Base-by-base conservation (phyloP, 2,888 invertebrate species). In the Drosophila kuntzei region DNA sequence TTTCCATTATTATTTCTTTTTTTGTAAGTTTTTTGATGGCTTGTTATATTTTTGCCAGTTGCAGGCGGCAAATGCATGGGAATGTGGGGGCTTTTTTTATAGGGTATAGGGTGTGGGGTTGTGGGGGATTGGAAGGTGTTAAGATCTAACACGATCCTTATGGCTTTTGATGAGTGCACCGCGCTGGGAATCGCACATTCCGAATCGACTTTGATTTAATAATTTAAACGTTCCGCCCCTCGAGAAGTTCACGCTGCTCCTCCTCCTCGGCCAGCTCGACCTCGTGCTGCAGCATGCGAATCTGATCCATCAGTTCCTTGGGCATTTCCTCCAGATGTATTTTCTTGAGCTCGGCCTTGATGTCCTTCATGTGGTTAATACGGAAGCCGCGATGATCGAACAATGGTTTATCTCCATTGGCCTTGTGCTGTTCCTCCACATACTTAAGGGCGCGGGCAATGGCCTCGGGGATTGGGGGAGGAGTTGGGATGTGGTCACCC, bases 361-460 rank as follows among this genome's bases (percentile, higher is more conserved):
- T 79, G 4, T 81, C 83, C 73, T 90, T 80, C 89, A 90, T 87
- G 71, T 90, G 79, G 55, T 90, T 90, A 62, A 91, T 90, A 29
- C 90, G 90, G 85, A 90, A 90, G 14, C 91, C 91, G 12, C 90
- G 90, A 65, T 91, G 90, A 76, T 90, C 90, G 63, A 88, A 90
- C 54, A 89, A 55, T 0, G 91, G 86, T 44, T 76, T 79, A 27
- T 89, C 87, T 1, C 91, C 91, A 49, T 90, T 89, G n/a, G 82
- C 80, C 68, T 90, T 90, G 55, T 88, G 90, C 73, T 91, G 91
- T 93, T 60, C 91, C 69, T 95, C 95, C 43, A 95, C 93, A 91
- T 94, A 95, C 80, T 95, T 95, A 6, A 96, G 92, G 12, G 96
- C 95, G 84, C 94, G 95, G 79, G 95, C 95, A 79, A 96, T 96